These are phyloP conservation scores for Myotis lucifugus DNA, from an alignment of 2,113 vertebrate genomes.

Conservation along the genomic window DNA sequence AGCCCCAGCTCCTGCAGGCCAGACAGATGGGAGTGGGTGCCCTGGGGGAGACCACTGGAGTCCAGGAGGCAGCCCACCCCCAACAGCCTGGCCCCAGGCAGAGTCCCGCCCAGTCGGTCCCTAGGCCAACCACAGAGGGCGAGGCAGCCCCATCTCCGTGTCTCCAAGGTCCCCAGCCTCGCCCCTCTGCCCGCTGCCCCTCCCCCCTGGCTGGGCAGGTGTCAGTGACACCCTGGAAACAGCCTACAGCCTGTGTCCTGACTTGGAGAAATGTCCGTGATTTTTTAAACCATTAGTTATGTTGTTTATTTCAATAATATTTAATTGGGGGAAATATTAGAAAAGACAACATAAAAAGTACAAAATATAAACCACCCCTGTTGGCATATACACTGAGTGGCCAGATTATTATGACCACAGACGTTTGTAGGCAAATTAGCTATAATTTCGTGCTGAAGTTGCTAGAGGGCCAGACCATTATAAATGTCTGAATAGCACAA, in stretches of 20 bases:
- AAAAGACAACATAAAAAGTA: neutral
- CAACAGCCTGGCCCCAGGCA: too few relatives aligned
- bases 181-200: neutral
- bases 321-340: neutral
- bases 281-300: neutral
- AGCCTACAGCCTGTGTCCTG: neutral
- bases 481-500: too few relatives aligned
- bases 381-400: neutral
- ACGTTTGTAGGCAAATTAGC: too few relatives aligned
- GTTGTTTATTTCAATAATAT: neutral
- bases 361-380: neutral
- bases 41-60: neutral
- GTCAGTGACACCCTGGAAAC: neutral
- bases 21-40: accelerated
- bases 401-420: too few relatives aligned
- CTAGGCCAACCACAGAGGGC: accelerated
- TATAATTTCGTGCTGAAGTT: too few relatives aligned
- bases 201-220: neutral
- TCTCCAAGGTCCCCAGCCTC: neutral
- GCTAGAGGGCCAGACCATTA: too few relatives aligned
- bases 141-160: accelerated
- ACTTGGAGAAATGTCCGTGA: neutral
- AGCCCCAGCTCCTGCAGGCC: slow-evolving; percentile 88
- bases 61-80: neutral
- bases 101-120: neutral